Evolutionary conservation across 2,113 vertebrate genomes (phyloP), one percentile per base, ranked within the genome.

Genomic region (Vidua chalybeata): DNA sequence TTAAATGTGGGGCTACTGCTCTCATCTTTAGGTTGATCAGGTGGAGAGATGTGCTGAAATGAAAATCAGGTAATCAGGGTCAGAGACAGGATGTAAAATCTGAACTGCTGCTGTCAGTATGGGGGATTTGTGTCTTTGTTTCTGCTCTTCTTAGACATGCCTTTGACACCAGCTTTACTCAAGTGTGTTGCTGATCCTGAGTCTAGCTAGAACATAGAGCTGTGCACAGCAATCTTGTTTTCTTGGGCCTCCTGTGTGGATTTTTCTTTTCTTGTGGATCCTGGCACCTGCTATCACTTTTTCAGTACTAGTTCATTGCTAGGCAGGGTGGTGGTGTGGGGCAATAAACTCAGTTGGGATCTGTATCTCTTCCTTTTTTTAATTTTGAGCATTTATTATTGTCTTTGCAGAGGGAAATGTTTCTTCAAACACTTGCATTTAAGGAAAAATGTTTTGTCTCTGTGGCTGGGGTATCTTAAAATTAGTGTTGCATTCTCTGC

Each of bases 401-500:
- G 13, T 74, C n/a, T 88, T 90, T 80, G 45, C 39, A 78, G 68
- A 71, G 17, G 27, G 6, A 91, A 80, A 62, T 58, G 4, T 80
- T 96, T 93, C 39, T 89, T 80, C 76, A 61, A 88, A 69, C 46
- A 11, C 17, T 86, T 88, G 37, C 7, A 64, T 72, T 91, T 74
- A 64, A 76, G 23, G 20, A 82, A 23, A 88, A 92, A 84, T 75
- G n/a, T 84, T 96, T 96, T 59, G n/a, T 83, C 52, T 89, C 64
- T 56, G n/a, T 83, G 78, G 10, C 59, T 78, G n/a, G 15, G 16
- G 28, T 89, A 37, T 78, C 56, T 88, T 88, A 75, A 92, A 89
- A 77, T 62, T 95, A 74, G 27, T 21, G 20, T 66, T 48, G 59
- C 56, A 71, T 84, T 56, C 72, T 72, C 64, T 59, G 64, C 52